These are phyloP conservation scores for Lophura nycthemera DNA, from an alignment of 2,113 vertebrate species.

Conservation along the genomic window DNA sequence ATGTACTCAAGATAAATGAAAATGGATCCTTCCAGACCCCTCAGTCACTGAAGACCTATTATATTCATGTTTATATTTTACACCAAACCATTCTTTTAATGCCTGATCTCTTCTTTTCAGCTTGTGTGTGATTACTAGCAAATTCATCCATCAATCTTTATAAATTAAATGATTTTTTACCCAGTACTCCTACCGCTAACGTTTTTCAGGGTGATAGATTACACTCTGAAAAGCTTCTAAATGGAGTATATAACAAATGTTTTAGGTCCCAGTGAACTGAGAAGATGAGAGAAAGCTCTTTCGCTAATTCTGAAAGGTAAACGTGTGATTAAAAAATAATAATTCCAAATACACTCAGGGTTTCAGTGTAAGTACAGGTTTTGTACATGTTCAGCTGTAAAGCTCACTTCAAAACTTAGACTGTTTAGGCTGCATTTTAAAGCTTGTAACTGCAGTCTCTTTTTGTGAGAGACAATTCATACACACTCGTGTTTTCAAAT, in stretches of 20 bases:
- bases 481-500: not conserved
- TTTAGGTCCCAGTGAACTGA: not conserved
- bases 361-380: not conserved
- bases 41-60: not conserved
- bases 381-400: not conserved
- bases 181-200: not conserved
- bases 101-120: not conserved
- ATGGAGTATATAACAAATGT: not conserved
- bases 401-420: not conserved
- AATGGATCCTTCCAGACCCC: not conserved
- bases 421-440: not conserved
- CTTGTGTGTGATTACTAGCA: not conserved
- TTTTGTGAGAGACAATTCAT: not conserved
- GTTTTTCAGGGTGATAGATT: not conserved
- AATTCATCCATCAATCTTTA: conserved; percentile 23
- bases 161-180: not conserved
- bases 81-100: not conserved
- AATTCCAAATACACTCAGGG: not conserved
- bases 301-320: not conserved
- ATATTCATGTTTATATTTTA: not conserved
- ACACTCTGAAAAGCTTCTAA: conserved; percentile 1
- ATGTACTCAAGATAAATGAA: not conserved
- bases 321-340: not conserved
- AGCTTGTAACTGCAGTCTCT: not conserved
- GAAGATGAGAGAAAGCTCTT: not conserved